Evolutionary conservation across 2,888 invertebrate genomes (phyloP), one percentile per base, ranked within the genome.

Genomic region (Oscheius sp.): DNA sequence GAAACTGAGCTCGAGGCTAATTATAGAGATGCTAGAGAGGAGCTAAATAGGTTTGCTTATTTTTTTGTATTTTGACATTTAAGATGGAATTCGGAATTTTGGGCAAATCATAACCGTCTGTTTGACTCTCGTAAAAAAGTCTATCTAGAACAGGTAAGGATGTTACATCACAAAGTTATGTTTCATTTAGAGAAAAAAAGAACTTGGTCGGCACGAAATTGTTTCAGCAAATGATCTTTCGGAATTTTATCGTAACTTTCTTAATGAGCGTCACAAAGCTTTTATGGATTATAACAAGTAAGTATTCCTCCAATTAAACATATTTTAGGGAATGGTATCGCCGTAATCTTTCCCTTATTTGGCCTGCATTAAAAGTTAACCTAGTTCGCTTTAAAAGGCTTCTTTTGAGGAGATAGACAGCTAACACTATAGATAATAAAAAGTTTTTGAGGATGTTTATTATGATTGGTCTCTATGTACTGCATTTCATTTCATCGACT

Each of bases 331-430:
- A 83, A 73, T 84, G 84, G 84, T 84, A 84, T 65, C 54, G 68
- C 14, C 77, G 82, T 17, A 84, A 84, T 67, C 71, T 83, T 45
- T 59, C 68, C 4, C 70, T 84, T 17, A 84, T 84, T 20, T 82
- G 80, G 80, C 83, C 84, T 6, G 82, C 82, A 1, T 68, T 84
- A n/a, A 72, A 75, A 61, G 84, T 84, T 47, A 84, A 82, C 67
- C 64, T 80, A 9, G 76, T 80, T 36, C 67, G 84, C 49, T 80
- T 84, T 47, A 65, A 68, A 41, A 64, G 83, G 33, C 26, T 78
- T 8, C 50, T 80, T 17, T 47, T 59, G n/a, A n/a, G 59, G 26
- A 41, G 44, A 59, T 59, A 44, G 47, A 47, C 5, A 47, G 2
- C 20, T 14, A 47, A 24, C 22, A 3, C n/a, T 6, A 41, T 41